A percentile compares a stretch with the other conserved stretches of the same genome.
Evolutionary conservation across 2,888 invertebrate species (phyloP).

Genomic region (Tryphoninae sp.): DNA sequence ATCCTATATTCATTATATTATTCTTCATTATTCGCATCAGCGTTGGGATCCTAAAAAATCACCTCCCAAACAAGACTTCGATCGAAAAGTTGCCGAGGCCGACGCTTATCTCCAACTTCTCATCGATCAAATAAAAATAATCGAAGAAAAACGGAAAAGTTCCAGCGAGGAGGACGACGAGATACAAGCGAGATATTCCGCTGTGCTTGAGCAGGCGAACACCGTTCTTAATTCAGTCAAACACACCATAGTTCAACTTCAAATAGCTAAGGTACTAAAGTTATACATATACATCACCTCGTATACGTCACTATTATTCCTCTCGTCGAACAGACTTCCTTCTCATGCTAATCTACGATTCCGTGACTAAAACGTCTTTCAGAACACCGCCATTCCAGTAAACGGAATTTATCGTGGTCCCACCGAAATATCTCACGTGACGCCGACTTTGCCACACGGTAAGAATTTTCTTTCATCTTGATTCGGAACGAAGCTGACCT

Average conservation of each 20-base stretch:
- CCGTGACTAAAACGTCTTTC: constrained; percentile 72
- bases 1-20: neutral
- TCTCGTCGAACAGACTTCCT: neutral
- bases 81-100: constrained; percentile 95
- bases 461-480: constrained; percentile 40
- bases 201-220: constrained; percentile 82
- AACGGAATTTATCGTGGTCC: constrained; percentile 93
- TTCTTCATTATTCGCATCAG: constrained; percentile 63
- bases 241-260: constrained; percentile 98
- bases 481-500: neutral
- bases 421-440: constrained; percentile 74
- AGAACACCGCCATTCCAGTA: constrained; percentile 95
- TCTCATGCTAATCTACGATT: constrained; percentile 4
- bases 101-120: constrained; percentile 97
- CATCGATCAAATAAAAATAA: constrained; percentile 94
- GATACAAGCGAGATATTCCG: constrained; percentile 71
- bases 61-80: constrained; percentile 86
- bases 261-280: constrained; percentile 94
- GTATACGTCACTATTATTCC: neutral
- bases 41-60: constrained; percentile 84
- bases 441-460: constrained; percentile 77
- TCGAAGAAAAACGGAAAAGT: constrained; percentile 75
- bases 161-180: constrained; percentile 73
- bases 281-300: constrained; percentile 3
- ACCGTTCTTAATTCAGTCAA: constrained; percentile 98